Percentiles rank a stretch among this genome's conserved stretches.
These are phyloP conservation scores for Pelosia muscerda DNA, from an alignment of 2,888 invertebrate genomes.

Conservation along the genomic window DNA sequence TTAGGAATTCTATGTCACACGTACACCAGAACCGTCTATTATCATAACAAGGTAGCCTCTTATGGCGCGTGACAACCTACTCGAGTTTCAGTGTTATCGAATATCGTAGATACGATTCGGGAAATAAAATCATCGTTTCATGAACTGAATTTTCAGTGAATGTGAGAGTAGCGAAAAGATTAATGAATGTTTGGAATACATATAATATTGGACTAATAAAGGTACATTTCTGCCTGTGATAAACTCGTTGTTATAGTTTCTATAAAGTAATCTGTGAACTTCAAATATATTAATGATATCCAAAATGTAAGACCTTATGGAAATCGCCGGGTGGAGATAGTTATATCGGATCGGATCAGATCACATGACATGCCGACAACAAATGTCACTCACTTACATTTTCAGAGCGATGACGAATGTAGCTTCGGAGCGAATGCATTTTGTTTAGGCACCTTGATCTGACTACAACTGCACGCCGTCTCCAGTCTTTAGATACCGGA, in stretches of 20 bases:
- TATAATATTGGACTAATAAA: not conserved
- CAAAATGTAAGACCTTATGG: too few relatives aligned
- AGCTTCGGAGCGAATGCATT: too few relatives aligned
- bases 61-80: conserved; percentile 44
- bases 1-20: conserved; percentile 32
- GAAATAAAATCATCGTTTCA: conserved; percentile 38
- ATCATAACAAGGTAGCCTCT: conserved; percentile 50
- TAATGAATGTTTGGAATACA: not conserved
- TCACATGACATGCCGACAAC: too few relatives aligned
- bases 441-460: too few relatives aligned
- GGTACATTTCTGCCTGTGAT: not conserved
- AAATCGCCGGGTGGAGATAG: too few relatives aligned
- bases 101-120: conserved; percentile 33
- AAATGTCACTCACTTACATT: too few relatives aligned
- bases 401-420: too few relatives aligned
- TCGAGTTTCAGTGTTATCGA: conserved; percentile 39
- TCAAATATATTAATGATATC: too few relatives aligned
- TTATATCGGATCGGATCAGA: too few relatives aligned
- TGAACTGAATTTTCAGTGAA: conserved; percentile 18
- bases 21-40: conserved; percentile 38
- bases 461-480: too few relatives aligned
- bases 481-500: too few relatives aligned
- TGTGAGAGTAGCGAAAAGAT: not conserved
- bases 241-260: not conserved
- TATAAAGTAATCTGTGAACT: not conserved